A percentile compares a stretch with the other conserved stretches of the same genome.
phyloP scores from a whole-genome alignment of 23 tunicate genomes.

The Oikopleura dioica region DNA sequence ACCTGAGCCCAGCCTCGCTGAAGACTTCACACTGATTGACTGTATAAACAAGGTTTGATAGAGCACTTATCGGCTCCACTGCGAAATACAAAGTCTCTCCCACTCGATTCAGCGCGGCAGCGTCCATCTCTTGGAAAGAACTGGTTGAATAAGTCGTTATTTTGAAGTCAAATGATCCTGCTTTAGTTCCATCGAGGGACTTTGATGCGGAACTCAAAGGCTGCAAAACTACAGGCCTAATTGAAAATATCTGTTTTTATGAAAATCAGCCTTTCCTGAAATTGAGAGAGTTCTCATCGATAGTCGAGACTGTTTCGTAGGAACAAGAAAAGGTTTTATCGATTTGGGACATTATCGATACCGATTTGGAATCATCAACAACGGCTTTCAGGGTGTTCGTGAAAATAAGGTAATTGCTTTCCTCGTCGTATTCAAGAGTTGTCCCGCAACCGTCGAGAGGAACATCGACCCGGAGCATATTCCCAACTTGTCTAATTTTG shows the following conservation, averaged over 20 bases:
- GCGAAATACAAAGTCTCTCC: slow-evolving; percentile 1
- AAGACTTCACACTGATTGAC: background rate
- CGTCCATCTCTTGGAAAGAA: background rate
- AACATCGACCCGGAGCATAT: slow-evolving; percentile 1
- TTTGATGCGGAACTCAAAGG: too few relatives aligned
- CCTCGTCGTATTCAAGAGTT: background rate
- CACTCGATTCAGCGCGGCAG: background rate
- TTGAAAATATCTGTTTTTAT: too few relatives aligned
- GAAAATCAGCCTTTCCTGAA: too few relatives aligned
- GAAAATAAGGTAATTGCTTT: background rate
- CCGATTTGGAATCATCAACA: too few relatives aligned
- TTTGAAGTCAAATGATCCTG: too few relatives aligned
- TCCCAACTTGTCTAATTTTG: background rate
- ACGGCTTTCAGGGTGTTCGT: background rate
- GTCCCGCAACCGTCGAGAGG: background rate
- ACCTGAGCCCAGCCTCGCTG: background rate
- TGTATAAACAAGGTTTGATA: background rate
- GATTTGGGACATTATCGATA: too few relatives aligned
- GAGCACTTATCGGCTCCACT: background rate
- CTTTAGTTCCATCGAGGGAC: too few relatives aligned
- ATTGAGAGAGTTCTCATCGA: too few relatives aligned
- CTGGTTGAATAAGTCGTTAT: too few relatives aligned
- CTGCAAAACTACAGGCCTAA: too few relatives aligned
- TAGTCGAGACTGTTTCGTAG: too few relatives aligned
- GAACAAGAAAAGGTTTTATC: too few relatives aligned